Evolutionary conservation across 1,140 invertebrate genomes (phyloP), one percentile per base, ranked within the genome.

Genomic region (Anthonomus grandis): DNA sequence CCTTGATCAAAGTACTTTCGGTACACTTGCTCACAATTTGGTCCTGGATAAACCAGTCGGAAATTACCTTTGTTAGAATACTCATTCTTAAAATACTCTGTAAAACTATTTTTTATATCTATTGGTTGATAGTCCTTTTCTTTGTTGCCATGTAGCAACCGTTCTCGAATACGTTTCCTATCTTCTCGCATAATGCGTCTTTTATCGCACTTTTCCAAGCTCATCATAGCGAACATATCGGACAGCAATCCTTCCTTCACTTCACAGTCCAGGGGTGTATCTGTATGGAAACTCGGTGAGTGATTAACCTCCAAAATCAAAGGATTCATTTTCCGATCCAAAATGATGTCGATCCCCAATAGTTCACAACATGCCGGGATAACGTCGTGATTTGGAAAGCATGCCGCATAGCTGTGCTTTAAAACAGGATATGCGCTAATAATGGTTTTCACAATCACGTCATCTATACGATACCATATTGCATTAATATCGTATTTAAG

Each of bases 301-400:
- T 93, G 91, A 75, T 95, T 95, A 1, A 91, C 91, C 76, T 95
- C 92, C 41, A 95, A 75, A 24, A 95, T 80, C 62, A 83, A 89
- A 1, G 92, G 91, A 67, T 89, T 89, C n/a, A 93, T 71, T 64
- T 87, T 88, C 71, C 85, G 83, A 70, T 94, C 91, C 17, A 95
- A 75, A 18, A 95, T 74, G 56, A 95, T 86, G 69, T 95, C 91
- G 59, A 94, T 90, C 18, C 91, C 91, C 0, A 95, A 76, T 24
- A 95, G 81, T 76, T 95, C 91, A 72, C 94, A 95, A 70, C 91
- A 95, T 2, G 90, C 90, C 64, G 89, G 86, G 4, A 86, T 85
- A 62, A 84, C 83, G 60, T 89, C 86, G 67, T 93, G 90, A 25
- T 84, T 85, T 2, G 91, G 88, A 76, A 95, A 95, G 70, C 89